Conservation (phyloP, 2,888 invertebrate species). For the Drosophila antonietae region DNA sequence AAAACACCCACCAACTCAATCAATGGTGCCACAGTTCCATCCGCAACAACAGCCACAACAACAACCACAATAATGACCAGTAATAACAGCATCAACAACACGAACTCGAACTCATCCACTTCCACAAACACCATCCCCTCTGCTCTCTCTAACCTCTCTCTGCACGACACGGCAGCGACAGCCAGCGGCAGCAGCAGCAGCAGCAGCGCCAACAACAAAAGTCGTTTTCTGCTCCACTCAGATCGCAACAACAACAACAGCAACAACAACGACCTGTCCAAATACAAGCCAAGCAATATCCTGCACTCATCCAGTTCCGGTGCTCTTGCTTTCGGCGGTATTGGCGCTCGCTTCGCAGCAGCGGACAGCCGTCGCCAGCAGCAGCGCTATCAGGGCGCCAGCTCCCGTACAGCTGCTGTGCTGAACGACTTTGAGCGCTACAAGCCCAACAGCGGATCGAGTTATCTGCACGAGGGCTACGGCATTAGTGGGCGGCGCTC, state of each 20-base stretch:
- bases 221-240: conserved; percentile 75
- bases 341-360: conserved; percentile 80
- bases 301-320: conserved; percentile 82
- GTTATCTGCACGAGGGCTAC: conserved; percentile 79
- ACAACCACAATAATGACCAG: conserved; percentile 28
- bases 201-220: conserved; percentile 80
- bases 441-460: conserved; percentile 51
- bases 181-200: conserved; percentile 72
- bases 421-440: conserved; percentile 75
- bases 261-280: conserved; percentile 77
- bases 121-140: conserved; percentile 45
- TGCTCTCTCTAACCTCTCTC: conserved; percentile 77
- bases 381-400: conserved; percentile 73
- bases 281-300: conserved; percentile 77
- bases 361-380: conserved; percentile 68
- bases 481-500: conserved; percentile 64
- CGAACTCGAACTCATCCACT: conserved; percentile 41
- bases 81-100: conserved; percentile 40
- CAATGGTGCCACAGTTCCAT: conserved; percentile 50
- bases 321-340: conserved; percentile 81
- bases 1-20: conserved; percentile 73
- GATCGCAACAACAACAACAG: conserved; percentile 79
- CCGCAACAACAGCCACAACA: conserved; percentile 12
- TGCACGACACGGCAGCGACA: conserved; percentile 55
- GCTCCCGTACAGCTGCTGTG: conserved; percentile 71